Evolutionary conservation across 2,113 vertebrate genomes (phyloP).

Genomic region (Rhabdomys dilectus): DNA sequence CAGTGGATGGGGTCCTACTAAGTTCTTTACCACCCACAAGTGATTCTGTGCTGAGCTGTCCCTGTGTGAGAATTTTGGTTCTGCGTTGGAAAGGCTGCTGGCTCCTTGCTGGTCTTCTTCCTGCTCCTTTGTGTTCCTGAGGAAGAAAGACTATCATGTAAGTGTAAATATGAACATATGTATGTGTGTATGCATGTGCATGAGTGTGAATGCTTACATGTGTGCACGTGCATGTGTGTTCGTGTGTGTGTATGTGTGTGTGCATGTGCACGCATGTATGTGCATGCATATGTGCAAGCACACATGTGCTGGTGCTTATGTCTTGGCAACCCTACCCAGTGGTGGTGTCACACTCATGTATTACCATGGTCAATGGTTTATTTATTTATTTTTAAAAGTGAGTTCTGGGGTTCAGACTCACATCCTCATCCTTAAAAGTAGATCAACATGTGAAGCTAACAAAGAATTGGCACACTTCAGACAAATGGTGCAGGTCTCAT

Average conservation of each 20-base stretch:
- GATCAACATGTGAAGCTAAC: not conserved
- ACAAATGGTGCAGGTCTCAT: not conserved
- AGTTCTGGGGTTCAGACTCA: not conserved
- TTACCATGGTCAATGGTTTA: not conserved
- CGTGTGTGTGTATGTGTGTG: not conserved
- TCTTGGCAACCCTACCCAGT: not conserved
- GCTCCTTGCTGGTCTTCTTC: not conserved
- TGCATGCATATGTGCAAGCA: not conserved
- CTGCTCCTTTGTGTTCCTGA: not conserved
- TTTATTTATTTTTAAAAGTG: too few species aligned
- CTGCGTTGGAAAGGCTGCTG: not conserved
- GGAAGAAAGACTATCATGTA: not conserved
- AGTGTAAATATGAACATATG: not conserved
- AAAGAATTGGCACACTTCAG: too few species aligned
- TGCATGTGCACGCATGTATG: not conserved
- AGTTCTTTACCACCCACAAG: not conserved
- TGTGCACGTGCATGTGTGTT: not conserved
- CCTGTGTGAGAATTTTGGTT: too few species aligned
- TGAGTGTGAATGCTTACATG: not conserved
- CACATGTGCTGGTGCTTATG: not conserved
- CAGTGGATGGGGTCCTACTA: not conserved
- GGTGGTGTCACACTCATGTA: too few species aligned
- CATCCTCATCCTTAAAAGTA: not conserved
- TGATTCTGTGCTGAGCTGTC: not conserved
- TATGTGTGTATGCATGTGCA: not conserved